Conservation (phyloP, 2,113 vertebrate genomes). For the Python bivittatus region DNA sequence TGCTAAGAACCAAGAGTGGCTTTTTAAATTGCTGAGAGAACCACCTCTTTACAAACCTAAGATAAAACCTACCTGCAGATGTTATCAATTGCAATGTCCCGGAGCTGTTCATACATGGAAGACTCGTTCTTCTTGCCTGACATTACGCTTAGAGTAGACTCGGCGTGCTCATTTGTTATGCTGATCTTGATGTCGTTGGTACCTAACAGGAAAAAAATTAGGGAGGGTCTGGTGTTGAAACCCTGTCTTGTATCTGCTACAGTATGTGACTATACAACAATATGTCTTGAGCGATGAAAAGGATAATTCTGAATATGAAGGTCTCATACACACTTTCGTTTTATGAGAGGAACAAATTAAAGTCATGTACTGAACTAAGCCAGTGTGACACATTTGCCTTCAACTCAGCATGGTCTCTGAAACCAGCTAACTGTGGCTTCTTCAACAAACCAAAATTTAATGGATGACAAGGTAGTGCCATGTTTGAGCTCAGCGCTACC, state of each 20-base stretch:
- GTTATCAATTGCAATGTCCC: conserved; percentile 95
- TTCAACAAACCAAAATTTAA: too few species aligned
- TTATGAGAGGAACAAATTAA: too few species aligned
- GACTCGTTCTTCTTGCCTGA: conserved; percentile 87
- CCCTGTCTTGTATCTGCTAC: not conserved
- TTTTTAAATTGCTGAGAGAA: accelerated
- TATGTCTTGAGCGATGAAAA: not conserved
- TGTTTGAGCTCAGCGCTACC: too few species aligned
- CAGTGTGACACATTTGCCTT: too few species aligned
- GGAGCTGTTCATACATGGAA: conserved; percentile 96
- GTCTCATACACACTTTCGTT: too few species aligned
- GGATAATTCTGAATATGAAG: not conserved
- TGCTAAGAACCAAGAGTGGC: not conserved
- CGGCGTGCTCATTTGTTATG: conserved; percentile 90
- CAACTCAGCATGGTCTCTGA: too few species aligned
- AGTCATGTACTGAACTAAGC: too few species aligned
- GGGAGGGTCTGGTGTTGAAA: not conserved
- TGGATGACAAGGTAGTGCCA: too few species aligned
- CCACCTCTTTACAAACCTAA: too few species aligned
- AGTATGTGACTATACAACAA: not conserved
- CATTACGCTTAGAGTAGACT: conserved; percentile 85
- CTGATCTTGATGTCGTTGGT: conserved; percentile 92
- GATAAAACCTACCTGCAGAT: conserved; percentile 85
- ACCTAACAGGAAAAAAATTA: conserved; percentile 63
- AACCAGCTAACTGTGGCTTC: too few species aligned